Evolutionary conservation across 1,140 invertebrate species (phyloP).

Genomic region (Aleiodes sp.): DNA sequence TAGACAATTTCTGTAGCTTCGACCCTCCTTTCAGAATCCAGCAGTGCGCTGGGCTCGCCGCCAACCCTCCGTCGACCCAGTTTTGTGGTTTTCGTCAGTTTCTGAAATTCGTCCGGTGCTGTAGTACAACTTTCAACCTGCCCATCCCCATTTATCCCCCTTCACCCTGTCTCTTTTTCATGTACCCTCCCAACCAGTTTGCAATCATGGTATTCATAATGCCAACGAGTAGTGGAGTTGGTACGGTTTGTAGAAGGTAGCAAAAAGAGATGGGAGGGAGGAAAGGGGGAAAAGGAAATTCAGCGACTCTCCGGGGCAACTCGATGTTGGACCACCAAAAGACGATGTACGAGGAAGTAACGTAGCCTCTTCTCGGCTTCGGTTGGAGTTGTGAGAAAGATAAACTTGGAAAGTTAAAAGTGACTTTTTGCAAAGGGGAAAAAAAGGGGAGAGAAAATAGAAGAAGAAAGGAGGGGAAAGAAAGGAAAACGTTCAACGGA

Average conservation of each 20-base stretch:
- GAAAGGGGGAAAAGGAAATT: conserved; percentile 36
- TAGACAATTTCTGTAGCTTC: conserved; percentile 15
- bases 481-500: conserved; percentile 17
- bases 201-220: conserved; percentile 54
- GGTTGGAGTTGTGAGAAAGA: conserved; percentile 44
- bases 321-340: conserved; percentile 35
- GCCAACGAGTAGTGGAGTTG: conserved; percentile 49
- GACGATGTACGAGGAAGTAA: conserved; percentile 32
- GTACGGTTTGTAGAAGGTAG: background rate
- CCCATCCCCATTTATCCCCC: background rate
- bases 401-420: conserved; percentile 56
- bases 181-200: conserved; percentile 28
- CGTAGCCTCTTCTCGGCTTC: conserved; percentile 15
- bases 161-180: no score
- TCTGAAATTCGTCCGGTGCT: conserved; percentile 32
- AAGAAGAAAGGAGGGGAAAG: conserved; percentile 22
- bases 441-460: no score
- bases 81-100: conserved; percentile 20
- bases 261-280: background rate
- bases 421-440: conserved; percentile 39
- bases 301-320: conserved; percentile 17
- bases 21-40: conserved; percentile 32
- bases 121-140: conserved; percentile 19
- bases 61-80: conserved; percentile 24
- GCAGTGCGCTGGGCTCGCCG: background rate